phyloP scores from a whole-genome alignment of 1,140 invertebrate genomes.

The Odontomachus brunneus region DNA sequence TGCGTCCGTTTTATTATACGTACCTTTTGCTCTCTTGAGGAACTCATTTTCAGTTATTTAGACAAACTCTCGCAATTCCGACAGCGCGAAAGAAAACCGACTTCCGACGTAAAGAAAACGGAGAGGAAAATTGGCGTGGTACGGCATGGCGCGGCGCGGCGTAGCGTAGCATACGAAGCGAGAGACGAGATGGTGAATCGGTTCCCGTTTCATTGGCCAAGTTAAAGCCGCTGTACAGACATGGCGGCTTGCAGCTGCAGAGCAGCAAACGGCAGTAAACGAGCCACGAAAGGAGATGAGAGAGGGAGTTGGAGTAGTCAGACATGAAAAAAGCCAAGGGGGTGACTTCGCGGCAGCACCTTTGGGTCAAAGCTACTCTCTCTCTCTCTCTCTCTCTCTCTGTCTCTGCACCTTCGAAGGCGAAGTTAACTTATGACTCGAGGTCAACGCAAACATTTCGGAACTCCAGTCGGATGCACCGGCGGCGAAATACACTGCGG shows the following conservation, averaged over 20 bases:
- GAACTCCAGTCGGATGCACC: constrained; percentile 3
- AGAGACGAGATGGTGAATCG: constrained; percentile 26
- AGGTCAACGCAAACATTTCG: constrained; percentile 58
- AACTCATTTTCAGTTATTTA: constrained; percentile 55
- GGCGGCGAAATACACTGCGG: background rate
- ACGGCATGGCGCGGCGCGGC: background rate
- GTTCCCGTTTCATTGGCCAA: constrained; percentile 43
- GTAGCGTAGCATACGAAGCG: constrained; percentile 2
- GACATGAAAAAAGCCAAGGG: constrained; percentile 9
- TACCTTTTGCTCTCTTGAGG: background rate
- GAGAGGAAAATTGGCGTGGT: constrained; percentile 18
- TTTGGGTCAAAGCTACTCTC: constrained; percentile 9
- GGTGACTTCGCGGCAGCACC: background rate
- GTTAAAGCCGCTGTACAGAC: constrained; percentile 45
- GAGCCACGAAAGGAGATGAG: constrained; percentile 31
- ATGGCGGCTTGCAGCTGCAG: constrained; percentile 11
- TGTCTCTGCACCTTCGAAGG: background rate
- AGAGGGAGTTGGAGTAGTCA: constrained; percentile 33
- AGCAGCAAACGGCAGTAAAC: constrained; percentile 47
- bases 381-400: background rate
- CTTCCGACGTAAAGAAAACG: constrained; percentile 45
- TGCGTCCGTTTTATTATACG: constrained; percentile 25
- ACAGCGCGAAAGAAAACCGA: constrained; percentile 52
- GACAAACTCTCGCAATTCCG: constrained; percentile 51
- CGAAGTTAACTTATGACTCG: constrained; percentile 34